Conservation (phyloP, 2,888 invertebrate genomes). For the Achlya flavicornis region DNA sequence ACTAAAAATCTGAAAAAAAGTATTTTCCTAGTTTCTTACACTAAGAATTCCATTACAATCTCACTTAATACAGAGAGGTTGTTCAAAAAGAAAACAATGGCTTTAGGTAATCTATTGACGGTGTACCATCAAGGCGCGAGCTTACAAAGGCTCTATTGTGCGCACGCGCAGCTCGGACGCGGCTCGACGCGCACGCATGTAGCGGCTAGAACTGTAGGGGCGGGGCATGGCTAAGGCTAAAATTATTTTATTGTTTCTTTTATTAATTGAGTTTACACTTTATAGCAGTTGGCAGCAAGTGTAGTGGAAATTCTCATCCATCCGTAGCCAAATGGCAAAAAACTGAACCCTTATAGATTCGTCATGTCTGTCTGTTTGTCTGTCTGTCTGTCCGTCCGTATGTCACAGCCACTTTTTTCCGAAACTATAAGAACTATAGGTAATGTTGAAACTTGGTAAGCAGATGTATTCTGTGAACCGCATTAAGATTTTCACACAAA, state of each 20-base stretch:
- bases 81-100: neutral
- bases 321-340: too few relatives aligned
- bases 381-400: too few relatives aligned
- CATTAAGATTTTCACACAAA: too few relatives aligned
- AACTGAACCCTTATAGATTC: too few relatives aligned
- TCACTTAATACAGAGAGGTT: neutral
- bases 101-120: neutral
- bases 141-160: slow-evolving; percentile 22
- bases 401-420: too few relatives aligned
- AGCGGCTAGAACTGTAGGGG: slow-evolving; percentile 23
- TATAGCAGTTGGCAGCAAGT: too few relatives aligned
- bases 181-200: slow-evolving; percentile 3
- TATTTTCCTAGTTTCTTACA: neutral
- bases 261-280: slow-evolving; percentile 16
- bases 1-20: too few relatives aligned
- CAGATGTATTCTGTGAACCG: too few relatives aligned
- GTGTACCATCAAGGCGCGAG: neutral
- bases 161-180: slow-evolving; percentile 19
- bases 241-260: slow-evolving; percentile 8
- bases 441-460: too few relatives aligned
- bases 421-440: too few relatives aligned
- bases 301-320: too few relatives aligned
- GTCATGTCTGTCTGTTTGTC: too few relatives aligned
- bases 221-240: slow-evolving; percentile 24
- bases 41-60: neutral